Evolutionary conservation across 35 echinoderm and acorn worm species (phyloP).

Genomic region (Hemicentrotus pulcherrimus): DNA sequence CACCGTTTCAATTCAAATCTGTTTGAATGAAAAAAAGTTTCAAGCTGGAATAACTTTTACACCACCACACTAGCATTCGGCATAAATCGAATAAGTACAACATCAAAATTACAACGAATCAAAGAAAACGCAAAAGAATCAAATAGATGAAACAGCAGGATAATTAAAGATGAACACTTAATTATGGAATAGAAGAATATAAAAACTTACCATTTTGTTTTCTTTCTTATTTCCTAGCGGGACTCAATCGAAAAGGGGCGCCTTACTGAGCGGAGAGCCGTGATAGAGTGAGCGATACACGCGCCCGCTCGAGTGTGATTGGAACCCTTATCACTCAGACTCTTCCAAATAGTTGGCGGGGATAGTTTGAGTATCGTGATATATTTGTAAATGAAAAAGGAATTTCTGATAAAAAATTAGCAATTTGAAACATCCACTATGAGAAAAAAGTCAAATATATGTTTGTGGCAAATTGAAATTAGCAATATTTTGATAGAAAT

Average conservation of each 20-base stretch:
- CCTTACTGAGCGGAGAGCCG: slow-evolving; percentile 14
- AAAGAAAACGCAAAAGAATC: neutral
- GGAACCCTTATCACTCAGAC: neutral
- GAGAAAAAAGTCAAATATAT: neutral
- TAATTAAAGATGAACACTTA: neutral
- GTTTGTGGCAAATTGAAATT: neutral
- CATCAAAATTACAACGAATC: neutral
- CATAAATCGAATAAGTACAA: neutral
- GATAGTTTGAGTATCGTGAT: neutral
- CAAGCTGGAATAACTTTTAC: neutral
- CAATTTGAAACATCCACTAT: neutral
- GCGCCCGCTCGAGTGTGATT: neutral
- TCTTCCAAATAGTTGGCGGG: neutral
- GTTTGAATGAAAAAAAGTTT: too few relatives aligned
- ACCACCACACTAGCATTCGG: neutral
- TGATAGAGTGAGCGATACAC: neutral
- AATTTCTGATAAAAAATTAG: neutral
- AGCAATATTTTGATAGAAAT: neutral
- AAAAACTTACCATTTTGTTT: slow-evolving; percentile 19
- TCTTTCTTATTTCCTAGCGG: slow-evolving; percentile 12
- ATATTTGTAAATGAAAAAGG: neutral
- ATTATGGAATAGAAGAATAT: neutral
- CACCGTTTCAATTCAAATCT: too few relatives aligned
- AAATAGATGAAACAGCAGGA: neutral
- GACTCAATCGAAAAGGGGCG: neutral